phyloP scores from a whole-genome alignment of 2,797 vertebrate species.

The Graptemys geographica region DNA sequence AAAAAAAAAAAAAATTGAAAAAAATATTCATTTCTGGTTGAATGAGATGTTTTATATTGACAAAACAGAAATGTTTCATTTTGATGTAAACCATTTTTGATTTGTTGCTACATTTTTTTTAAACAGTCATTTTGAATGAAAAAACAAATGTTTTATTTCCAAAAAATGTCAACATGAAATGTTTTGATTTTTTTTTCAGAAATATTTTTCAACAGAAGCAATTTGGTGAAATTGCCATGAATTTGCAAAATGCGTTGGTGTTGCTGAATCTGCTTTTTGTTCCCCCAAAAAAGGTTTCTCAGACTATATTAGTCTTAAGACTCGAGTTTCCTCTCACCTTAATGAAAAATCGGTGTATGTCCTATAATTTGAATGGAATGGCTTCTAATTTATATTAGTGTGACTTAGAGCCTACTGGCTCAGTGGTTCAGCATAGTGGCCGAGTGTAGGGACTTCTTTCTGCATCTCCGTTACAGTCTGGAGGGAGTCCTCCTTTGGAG shows the following conservation, averaged over 20 bases:
- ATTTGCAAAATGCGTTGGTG: neutral
- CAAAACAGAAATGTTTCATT: neutral
- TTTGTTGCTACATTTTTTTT: neutral
- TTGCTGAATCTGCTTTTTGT: neutral
- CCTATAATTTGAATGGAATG: neutral
- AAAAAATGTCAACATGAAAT: neutral
- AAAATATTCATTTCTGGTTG: neutral
- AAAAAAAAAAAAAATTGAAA: neutral
- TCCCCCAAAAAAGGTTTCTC: rapidly evolving
- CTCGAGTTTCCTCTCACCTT: neutral
- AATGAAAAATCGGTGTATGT: neutral
- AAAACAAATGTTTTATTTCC: neutral
- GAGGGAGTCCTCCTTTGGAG: neutral
- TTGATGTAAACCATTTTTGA: neutral
- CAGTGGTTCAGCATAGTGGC: neutral
- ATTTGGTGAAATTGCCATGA: neutral
- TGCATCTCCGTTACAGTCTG: neutral
- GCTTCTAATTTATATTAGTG: rapidly evolving
- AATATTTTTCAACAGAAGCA: too few relatives aligned
- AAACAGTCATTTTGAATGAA: neutral
- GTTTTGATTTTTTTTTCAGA: neutral
- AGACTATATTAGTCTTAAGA: neutral
- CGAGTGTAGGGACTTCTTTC: neutral
- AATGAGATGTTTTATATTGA: neutral
- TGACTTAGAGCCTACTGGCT: neutral